Evolutionary conservation across 2,888 invertebrate species (phyloP).

Genomic region (Zootermopsis nevadensis): DNA sequence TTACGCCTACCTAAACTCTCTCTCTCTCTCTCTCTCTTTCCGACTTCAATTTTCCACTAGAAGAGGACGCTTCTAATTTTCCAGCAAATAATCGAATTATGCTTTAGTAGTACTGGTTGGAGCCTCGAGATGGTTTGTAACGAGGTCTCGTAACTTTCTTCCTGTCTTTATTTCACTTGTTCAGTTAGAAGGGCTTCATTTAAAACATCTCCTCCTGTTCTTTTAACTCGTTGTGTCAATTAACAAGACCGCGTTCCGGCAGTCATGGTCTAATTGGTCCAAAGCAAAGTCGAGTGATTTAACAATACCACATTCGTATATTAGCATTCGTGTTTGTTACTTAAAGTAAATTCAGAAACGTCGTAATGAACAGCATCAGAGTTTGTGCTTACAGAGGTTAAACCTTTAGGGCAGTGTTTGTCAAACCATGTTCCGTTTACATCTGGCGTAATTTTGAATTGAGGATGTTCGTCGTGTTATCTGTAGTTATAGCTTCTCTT

Average conservation of each 20-base stretch:
- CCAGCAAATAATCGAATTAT: slow-evolving; percentile 6
- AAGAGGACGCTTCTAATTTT: background rate
- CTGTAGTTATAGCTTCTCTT: no score
- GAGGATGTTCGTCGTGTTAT: no score
- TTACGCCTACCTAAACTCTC: background rate
- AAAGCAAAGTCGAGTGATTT: no score
- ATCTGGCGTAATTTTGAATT: no score
- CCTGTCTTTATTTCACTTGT: background rate
- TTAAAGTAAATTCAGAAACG: no score
- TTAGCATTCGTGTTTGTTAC: no score
- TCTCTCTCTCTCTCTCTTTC: background rate
- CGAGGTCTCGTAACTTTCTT: background rate
- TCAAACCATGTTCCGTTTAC: no score
- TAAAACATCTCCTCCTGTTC: background rate
- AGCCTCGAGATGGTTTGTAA: background rate
- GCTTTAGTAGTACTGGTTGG: background rate
- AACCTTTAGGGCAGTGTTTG: no score
- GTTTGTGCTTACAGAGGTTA: no score
- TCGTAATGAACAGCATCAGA: no score
- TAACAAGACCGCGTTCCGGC: background rate
- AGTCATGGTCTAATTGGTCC: no score
- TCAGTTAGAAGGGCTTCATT: background rate
- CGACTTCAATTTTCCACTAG: background rate
- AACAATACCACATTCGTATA: no score
- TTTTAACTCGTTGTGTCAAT: background rate